phyloP scores from a whole-genome alignment of 2,113 vertebrate genomes.

The Myiozetetes cayanensis region DNA sequence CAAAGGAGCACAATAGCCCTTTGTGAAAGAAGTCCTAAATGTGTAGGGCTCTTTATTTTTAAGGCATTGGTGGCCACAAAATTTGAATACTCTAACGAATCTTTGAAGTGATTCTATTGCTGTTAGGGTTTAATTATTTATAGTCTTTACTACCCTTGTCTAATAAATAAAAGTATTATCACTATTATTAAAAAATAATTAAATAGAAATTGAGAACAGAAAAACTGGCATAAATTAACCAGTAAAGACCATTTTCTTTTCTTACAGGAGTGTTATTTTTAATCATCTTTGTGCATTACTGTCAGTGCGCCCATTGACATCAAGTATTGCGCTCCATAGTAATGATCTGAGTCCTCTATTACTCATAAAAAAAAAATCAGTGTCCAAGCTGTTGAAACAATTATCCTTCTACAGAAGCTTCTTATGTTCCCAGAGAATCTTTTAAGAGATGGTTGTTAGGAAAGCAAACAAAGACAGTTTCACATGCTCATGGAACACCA shows the following conservation, averaged over 20 bases:
- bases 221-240: background rate
- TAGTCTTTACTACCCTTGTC: background rate
- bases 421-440: slow-evolving; percentile 47
- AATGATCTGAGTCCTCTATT: slow-evolving; percentile 26
- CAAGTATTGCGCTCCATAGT: background rate
- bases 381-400: slow-evolving; percentile 58
- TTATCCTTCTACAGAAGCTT: slow-evolving; percentile 51
- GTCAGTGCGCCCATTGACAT: background rate
- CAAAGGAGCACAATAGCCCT: background rate
- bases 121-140: background rate
- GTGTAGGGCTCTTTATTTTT: background rate
- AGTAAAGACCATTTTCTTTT: background rate
- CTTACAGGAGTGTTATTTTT: slow-evolving; percentile 3
- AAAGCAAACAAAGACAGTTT: slow-evolving; percentile 67
- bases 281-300: background rate
- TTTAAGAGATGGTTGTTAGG: slow-evolving; percentile 58
- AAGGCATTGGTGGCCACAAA: background rate
- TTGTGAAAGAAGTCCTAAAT: background rate
- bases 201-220: background rate
- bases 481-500: slow-evolving; percentile 19
- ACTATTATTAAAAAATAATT: background rate
- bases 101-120: background rate
- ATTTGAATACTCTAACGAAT: background rate
- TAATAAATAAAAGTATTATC: slow-evolving; percentile 7
- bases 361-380: slow-evolving; percentile 11